phyloP scores from a whole-genome alignment of 2,888 invertebrate genomes.

The Drosophila niveifrons region DNA sequence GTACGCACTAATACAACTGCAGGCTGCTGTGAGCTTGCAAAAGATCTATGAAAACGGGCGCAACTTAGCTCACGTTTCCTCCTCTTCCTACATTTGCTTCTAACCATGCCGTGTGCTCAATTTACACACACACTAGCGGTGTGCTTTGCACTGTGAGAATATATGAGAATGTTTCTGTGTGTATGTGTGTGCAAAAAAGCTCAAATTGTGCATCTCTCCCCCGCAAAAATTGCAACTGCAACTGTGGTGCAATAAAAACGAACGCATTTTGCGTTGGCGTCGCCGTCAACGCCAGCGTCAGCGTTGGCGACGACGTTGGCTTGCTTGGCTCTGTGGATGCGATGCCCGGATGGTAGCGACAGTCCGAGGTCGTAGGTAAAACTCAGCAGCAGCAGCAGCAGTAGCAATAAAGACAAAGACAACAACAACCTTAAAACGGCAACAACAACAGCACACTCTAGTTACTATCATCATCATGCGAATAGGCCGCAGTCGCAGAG shows the following conservation, averaged over 20 bases:
- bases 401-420: conserved; percentile 32
- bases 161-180: conserved; percentile 33
- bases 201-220: conserved; percentile 62
- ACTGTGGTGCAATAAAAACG: conserved; percentile 79
- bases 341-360: conserved; percentile 67
- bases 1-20: conserved; percentile 11
- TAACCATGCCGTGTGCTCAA: conserved; percentile 75
- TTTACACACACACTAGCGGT: conserved; percentile 34
- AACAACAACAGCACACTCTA: conserved; percentile 52
- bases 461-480: conserved; percentile 64
- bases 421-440: conserved; percentile 26
- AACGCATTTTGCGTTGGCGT: conserved; percentile 79
- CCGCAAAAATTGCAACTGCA: conserved; percentile 65
- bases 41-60: conserved; percentile 65
- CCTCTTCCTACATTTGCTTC: conserved; percentile 44
- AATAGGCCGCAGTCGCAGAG: conserved; percentile 64
- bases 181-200: conserved; percentile 51
- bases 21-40: conserved; percentile 46
- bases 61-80: conserved; percentile 47
- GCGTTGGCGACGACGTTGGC: conserved; percentile 40
- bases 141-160: conserved; percentile 11
- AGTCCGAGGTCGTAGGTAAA: conserved; percentile 80
- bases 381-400: conserved; percentile 41
- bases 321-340: conserved; percentile 38
- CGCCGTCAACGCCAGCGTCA: conserved; percentile 44